A percentile compares a stretch with the other conserved stretches of the same genome.
These are phyloP conservation scores for Semotilus atromaculatus DNA, from an alignment of 2,797 vertebrate species.

Conservation along the genomic window DNA sequence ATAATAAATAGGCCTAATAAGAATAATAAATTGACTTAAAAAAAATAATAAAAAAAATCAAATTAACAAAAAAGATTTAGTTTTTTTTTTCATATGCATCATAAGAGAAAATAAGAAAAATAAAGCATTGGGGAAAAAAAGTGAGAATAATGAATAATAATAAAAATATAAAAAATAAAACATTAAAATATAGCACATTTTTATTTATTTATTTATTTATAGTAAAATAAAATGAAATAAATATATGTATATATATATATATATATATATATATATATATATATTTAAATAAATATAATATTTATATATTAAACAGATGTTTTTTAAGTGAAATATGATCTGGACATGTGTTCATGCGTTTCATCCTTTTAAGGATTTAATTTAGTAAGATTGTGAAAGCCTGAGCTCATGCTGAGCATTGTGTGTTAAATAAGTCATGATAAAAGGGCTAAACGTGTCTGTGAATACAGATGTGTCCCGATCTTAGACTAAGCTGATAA, in stretches of 20 bases:
- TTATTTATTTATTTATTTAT: neutral
- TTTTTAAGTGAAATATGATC: neutral
- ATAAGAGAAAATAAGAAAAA: neutral
- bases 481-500: slow-evolving; percentile 62
- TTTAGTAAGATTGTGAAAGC: neutral
- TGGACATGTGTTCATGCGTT: neutral
- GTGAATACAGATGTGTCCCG: slow-evolving; percentile 62
- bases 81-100: neutral
- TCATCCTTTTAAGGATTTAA: neutral
- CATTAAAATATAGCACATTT: neutral
- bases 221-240: too few species aligned
- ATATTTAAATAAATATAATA: too few species aligned
- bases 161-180: neutral
- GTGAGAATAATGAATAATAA: neutral
- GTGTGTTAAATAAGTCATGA: slow-evolving; percentile 14
- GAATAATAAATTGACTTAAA: neutral
- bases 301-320: neutral
- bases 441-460: neutral
- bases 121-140: too few species aligned
- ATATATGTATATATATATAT: too few species aligned
- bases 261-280: neutral
- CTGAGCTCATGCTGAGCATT: neutral
- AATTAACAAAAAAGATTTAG: too few species aligned
- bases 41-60: neutral
- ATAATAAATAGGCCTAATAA: neutral